These are phyloP conservation scores for Calephelis virginiensis DNA, from an alignment of 1,140 invertebrate genomes.

Conservation along the genomic window DNA sequence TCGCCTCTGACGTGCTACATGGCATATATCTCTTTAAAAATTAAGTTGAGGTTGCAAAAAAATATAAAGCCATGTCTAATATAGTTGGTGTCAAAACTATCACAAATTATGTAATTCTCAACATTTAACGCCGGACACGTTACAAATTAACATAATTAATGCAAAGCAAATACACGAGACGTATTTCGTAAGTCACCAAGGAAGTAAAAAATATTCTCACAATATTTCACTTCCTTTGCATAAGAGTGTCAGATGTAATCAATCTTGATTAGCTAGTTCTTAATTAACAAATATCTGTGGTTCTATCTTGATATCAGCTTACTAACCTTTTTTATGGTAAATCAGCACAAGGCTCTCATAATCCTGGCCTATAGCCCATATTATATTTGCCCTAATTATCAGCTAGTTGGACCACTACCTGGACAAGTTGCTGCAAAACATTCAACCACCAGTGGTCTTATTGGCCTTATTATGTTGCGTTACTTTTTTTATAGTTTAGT, in stretches of 20 bases:
- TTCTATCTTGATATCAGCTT: too few relatives aligned
- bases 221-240: conserved; percentile 7
- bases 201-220: conserved; percentile 3
- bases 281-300: not conserved
- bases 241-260: not conserved
- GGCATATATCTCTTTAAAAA: not conserved
- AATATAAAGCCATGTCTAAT: not conserved
- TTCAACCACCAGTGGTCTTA: too few relatives aligned
- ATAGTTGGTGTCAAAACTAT: not conserved
- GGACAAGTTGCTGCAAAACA: too few relatives aligned
- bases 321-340: too few relatives aligned
- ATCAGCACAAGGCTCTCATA: too few relatives aligned
- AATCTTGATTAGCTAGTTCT: not conserved
- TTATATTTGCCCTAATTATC: too few relatives aligned
- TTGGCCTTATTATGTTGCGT: too few relatives aligned
- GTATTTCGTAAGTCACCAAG: conserved; percentile 5
- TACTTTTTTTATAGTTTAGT: too few relatives aligned
- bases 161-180: not conserved
- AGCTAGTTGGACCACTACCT: too few relatives aligned
- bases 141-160: conserved; percentile 1
- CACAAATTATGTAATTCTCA: conserved; percentile 6
- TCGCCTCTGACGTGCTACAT: too few relatives aligned
- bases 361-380: too few relatives aligned
- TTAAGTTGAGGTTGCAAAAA: not conserved
- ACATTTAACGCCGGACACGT: conserved; percentile 1